Percentiles rank a stretch among this genome's conserved stretches.
Conservation (phyloP, 2,113 vertebrate species). For the Typhlomys cinereus region DNA sequence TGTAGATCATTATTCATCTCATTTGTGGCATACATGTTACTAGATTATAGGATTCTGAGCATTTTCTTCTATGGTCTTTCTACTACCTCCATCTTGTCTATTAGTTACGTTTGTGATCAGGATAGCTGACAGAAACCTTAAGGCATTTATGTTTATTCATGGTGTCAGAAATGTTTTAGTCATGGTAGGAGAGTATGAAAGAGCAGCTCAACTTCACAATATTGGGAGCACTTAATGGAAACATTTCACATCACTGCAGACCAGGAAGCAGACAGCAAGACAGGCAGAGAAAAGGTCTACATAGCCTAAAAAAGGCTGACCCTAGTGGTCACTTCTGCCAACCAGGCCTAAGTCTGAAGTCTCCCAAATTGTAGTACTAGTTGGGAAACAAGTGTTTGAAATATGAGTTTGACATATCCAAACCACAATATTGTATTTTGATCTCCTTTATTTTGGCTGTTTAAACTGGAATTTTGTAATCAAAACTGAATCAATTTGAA, state of each 20-base stretch:
- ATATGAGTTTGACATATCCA: background rate
- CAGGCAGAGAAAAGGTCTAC: background rate
- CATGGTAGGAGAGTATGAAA: too few species aligned
- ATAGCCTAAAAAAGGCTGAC: background rate
- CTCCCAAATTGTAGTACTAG: background rate
- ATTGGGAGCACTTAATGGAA: background rate
- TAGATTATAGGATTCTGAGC: background rate
- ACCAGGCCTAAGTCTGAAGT: background rate
- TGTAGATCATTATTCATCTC: background rate
- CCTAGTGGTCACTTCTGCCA: background rate
- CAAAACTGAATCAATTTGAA: background rate
- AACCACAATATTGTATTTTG: background rate
- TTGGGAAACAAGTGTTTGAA: background rate
- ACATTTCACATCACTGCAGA: background rate
- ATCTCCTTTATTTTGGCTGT: background rate
- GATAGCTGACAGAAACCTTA: background rate
- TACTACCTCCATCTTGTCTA: background rate
- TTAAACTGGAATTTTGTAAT: background rate
- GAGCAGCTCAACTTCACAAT: background rate
- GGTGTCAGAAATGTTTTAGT: background rate
- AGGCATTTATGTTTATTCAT: background rate
- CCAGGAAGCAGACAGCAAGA: background rate
- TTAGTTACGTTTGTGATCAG: background rate
- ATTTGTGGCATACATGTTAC: background rate
- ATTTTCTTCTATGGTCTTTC: background rate